Base-by-base conservation (phyloP, 2,888 invertebrate species). In the Philopedon plagiatum region DNA sequence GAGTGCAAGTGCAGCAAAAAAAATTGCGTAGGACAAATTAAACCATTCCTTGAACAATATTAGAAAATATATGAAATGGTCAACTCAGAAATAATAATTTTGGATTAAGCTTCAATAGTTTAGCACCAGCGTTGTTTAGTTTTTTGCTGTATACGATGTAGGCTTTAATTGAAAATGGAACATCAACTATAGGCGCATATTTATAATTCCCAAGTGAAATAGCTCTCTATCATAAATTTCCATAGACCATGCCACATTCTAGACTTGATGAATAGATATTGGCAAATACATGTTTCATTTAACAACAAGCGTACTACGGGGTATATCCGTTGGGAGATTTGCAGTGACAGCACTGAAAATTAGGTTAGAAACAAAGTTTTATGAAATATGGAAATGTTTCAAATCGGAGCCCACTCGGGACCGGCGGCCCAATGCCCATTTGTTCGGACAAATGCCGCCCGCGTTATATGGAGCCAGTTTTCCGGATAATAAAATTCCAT, bases 351-450 rank as follows among this genome's bases (percentile, higher is more conserved):
- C 64, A 56, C 13, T 39, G 65, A 76, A 78, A 76, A 78, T 81
- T 81, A 79, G 80, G 79, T 80, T 79, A 74, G 77, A 75, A 71
- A 71, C 76, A 82, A 83, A 83, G 80, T 84, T 84, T 83, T 83
- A 82, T 82, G 83, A 83, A 83, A 83, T 84, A 84, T 84, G 83
- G 81, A 83, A 84, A 84, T 84, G 79, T 76, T 77, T 75, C 79
- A 80, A 80, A 82, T 81, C 78, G 80, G 77, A 76, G 79, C 75
- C 78, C 80, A 72, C 79, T 70, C 75, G 80, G 78, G 80, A 78
- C 75, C 51, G 64, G 65, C 67, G 62, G 75, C 74, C 75, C 64
- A 63, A 74, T 71, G 79, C 77, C 78, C 79, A 77, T 80, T 80
- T 76, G 75, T 75, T 75, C 46, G 44, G 46, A 46, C 61, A 61